Evolutionary conservation across 2,797 vertebrate genomes (phyloP).

Genomic region (Cyprinodon diabolis): DNA sequence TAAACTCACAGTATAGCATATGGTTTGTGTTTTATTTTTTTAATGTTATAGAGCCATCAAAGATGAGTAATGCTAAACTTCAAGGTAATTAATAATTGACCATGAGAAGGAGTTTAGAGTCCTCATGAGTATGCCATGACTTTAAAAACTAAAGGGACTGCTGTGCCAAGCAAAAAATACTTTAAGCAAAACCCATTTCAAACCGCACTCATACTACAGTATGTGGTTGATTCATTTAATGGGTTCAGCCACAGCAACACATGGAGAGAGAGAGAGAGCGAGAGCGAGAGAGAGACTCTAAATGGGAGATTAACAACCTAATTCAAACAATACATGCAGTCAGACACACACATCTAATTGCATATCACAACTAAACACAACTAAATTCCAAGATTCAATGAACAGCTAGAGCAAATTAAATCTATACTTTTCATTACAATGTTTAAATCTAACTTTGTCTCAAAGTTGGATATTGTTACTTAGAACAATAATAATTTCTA

Average conservation of each 20-base stretch:
- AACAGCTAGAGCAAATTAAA: too few relatives aligned
- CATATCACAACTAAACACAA: too few relatives aligned
- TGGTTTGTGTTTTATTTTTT: constrained; percentile 26
- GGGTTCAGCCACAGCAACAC: constrained; percentile 41
- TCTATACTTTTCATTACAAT: too few relatives aligned
- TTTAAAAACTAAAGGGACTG: constrained; percentile 41
- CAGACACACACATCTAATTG: constrained; percentile 3
- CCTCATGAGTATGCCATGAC: constrained; percentile 35
- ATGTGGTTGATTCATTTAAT: constrained; percentile 61
- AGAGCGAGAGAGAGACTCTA: not conserved
- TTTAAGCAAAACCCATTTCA: constrained; percentile 49
- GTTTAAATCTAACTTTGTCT: not conserved
- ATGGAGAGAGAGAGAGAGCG: constrained; percentile 1
- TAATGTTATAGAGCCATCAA: constrained; percentile 14
- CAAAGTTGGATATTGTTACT: not conserved
- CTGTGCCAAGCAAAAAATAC: constrained; percentile 47
- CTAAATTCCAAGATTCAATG: too few relatives aligned
- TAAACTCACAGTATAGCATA: constrained; percentile 32
- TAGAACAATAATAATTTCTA: not conserved
- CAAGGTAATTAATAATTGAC: constrained; percentile 44
- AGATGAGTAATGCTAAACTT: constrained; percentile 35
- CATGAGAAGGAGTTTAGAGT: constrained; percentile 20
- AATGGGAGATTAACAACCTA: constrained; percentile 45
- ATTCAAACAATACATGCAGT: constrained; percentile 36
- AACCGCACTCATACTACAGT: constrained; percentile 45